phyloP scores from a whole-genome alignment of 2,797 vertebrate genomes.

The Platyrinchus mystaceus region DNA sequence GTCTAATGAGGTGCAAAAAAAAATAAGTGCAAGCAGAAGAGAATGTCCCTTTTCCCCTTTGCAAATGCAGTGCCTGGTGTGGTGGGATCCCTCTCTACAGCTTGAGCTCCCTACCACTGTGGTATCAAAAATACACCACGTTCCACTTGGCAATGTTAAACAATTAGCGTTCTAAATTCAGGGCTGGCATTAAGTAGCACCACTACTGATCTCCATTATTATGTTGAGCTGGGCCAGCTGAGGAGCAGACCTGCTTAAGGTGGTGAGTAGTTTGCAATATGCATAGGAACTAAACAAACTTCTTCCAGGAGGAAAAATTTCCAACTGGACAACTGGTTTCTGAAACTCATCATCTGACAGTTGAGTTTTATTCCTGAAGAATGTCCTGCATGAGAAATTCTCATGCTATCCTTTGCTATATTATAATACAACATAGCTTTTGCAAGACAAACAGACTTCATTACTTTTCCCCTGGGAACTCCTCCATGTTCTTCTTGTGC shows the following conservation, averaged over 20 bases:
- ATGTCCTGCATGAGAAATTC: neutral
- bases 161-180: constrained; percentile 2
- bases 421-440: neutral
- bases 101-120: neutral
- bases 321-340: neutral
- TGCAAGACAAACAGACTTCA: neutral
- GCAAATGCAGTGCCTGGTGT: neutral
- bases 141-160: neutral
- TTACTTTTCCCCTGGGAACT: neutral
- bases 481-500: neutral
- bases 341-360: neutral
- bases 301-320: neutral
- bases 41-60: neutral
- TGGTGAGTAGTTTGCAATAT: neutral
- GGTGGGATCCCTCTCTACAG: neutral
- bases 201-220: constrained; percentile 16
- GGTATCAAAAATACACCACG: neutral
- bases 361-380: neutral
- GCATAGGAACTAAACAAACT: neutral
- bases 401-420: neutral
- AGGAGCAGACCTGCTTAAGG: neutral
- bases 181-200: neutral
- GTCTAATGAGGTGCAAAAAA: neutral
- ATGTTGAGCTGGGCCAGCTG: constrained; percentile 8
- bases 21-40: neutral